Evolutionary conservation across 1,140 invertebrate genomes (phyloP), one percentile per base, ranked within the genome.

Genomic region (Nilaparvata lugens): DNA sequence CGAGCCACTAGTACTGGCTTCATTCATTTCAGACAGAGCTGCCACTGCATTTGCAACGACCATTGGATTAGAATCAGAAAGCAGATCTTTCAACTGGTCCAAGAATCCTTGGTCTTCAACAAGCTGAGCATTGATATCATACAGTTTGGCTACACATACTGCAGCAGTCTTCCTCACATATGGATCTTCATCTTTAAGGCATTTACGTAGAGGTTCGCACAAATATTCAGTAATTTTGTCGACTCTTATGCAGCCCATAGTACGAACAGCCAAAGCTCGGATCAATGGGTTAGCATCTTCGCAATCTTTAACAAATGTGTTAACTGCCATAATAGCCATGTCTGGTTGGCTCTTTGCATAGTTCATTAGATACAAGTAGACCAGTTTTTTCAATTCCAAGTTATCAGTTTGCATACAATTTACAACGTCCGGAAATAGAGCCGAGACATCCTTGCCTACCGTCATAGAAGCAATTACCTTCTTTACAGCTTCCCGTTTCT

Each of bases 331-430:
- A 60, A 99, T 99, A 55, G 97, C 97, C 91, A 98, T 96, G 73
- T 99, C 97, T 9, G 97, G 97, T 75, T 99, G 97, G 67, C 93
- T 98, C 75, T 99, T 99, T 54, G 97, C 97, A 79, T 99, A 99
- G 75, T 99, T 99, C 97, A 99, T 99, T 58, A 99, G 77, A 74
- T 99, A 99, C 18, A 99, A 79, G 73, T 99, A 99, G 0, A 99
- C 97, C 40, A 99, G 79, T 71, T 99, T 99, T 79, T 99, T 99
- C 65, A 99, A 75, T 76, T 99, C 97, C 72, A 99, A 79, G 77
- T 99, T 99, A 73, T 99, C 97, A 7, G 97, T 99, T 77, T 99
- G 97, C 96, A 99, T 99, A 73, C 97, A 99, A 74, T 99, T 99
- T 23, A 99, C 94, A 25, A 99, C 97, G 76, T 99, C 97, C 6